Conservation (phyloP, 2,888 invertebrate genomes). For the Drosophila trichaetosa region DNA sequence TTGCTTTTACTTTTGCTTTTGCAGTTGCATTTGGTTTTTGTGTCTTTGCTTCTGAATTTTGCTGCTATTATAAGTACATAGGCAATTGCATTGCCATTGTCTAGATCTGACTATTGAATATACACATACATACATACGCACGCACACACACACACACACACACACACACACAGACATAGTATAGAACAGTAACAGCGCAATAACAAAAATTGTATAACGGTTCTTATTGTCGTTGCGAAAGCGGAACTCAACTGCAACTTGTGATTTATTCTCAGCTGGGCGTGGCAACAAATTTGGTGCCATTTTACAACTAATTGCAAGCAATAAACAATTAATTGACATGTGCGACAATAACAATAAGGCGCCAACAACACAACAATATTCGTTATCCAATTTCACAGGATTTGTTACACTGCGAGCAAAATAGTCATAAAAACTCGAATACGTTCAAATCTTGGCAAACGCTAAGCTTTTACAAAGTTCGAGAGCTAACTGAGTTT, state of each 20-base stretch:
- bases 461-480: background rate
- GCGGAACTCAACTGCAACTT: constrained; percentile 36
- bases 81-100: constrained; percentile 38
- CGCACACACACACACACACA: constrained; percentile 4
- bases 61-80: constrained; percentile 13
- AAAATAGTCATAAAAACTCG: background rate
- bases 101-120: constrained; percentile 35
- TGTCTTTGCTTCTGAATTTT: constrained; percentile 17
- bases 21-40: constrained; percentile 8
- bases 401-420: background rate
- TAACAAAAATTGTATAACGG: constrained; percentile 42
- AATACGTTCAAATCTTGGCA: background rate
- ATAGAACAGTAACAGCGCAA: constrained; percentile 34
- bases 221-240: constrained; percentile 40
- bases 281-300: constrained; percentile 3
- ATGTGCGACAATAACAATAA: background rate
- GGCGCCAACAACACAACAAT: background rate
- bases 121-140: constrained; percentile 1
- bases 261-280: constrained; percentile 20
- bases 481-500: background rate
- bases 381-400: background rate
- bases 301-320: background rate
- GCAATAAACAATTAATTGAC: background rate
- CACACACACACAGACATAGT: background rate
- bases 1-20: constrained; percentile 16